These are phyloP conservation scores for Cerastis leucographa DNA, from an alignment of 2,888 invertebrate genomes.

Conservation along the genomic window DNA sequence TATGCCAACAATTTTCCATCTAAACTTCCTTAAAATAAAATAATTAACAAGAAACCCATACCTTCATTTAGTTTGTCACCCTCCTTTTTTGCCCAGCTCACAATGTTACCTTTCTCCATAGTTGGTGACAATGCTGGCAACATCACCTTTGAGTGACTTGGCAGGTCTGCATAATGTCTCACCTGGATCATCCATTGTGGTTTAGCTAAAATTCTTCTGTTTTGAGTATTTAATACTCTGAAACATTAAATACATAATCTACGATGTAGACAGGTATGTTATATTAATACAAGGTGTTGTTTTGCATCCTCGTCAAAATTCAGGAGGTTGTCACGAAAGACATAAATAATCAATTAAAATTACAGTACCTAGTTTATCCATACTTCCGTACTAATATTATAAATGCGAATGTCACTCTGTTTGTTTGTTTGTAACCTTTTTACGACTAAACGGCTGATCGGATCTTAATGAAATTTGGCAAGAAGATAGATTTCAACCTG, in stretches of 20 bases:
- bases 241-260: constrained; percentile 4
- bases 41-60: constrained; percentile 64
- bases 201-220: constrained; percentile 68
- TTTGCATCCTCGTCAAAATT: no score
- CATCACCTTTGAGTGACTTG: constrained; percentile 94
- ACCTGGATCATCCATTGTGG: constrained; percentile 86
- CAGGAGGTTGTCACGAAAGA: no score
- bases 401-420: no score
- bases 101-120: constrained; percentile 98
- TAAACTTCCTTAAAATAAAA: not conserved
- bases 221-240: constrained; percentile 74
- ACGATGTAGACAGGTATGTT: not conserved
- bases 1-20: not conserved
- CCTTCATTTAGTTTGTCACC: constrained; percentile 98
- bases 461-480: no score
- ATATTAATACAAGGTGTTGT: no score
- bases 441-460: no score
- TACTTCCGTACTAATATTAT: no score
- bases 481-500: no score
- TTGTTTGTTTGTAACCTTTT: no score
- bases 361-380: no score
- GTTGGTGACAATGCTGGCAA: constrained; percentile 99
- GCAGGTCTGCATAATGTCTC: constrained; percentile 90
- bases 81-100: constrained; percentile 99
- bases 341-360: no score